These are phyloP conservation scores for Drosophila monieri DNA, from an alignment of 2,888 invertebrate genomes.

Conservation along the genomic window DNA sequence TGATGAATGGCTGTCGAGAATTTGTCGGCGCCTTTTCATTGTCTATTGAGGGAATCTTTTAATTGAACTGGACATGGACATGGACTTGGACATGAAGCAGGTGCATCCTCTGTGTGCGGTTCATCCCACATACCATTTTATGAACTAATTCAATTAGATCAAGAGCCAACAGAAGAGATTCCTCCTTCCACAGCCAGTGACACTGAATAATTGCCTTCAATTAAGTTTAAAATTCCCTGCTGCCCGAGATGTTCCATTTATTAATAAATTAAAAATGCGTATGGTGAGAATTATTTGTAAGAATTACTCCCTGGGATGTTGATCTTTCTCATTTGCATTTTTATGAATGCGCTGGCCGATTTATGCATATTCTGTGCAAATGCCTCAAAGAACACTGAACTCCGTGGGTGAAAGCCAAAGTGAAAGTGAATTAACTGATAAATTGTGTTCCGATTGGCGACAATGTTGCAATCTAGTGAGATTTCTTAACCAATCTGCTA, in stretches of 20 bases:
- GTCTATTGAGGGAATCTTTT: slow-evolving; percentile 45
- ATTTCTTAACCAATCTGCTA: not conserved
- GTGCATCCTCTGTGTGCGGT: slow-evolving; percentile 1
- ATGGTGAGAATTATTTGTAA: not conserved
- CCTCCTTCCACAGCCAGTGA: slow-evolving; percentile 1
- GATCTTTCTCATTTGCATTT: slow-evolving; percentile 26
- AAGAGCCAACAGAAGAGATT: slow-evolving; percentile 16
- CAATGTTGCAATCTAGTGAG: not conserved
- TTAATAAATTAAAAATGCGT: slow-evolving; percentile 62
- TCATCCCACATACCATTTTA: slow-evolving; percentile 14
- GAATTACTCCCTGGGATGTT: slow-evolving; percentile 13
- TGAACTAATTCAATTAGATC: slow-evolving; percentile 51
- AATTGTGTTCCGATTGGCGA: not conserved
- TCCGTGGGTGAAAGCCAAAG: not conserved
- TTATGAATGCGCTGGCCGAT: slow-evolving; percentile 18
- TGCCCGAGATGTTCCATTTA: slow-evolving; percentile 31
- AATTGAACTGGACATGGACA: slow-evolving; percentile 37
- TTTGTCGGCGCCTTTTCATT: slow-evolving; percentile 50
- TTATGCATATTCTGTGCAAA: slow-evolving; percentile 24
- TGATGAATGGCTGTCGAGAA: slow-evolving; percentile 56
- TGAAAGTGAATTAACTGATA: not conserved
- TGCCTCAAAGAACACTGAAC: slow-evolving; percentile 28
- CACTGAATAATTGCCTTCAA: slow-evolving; percentile 64
- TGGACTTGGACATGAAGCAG: slow-evolving; percentile 26
- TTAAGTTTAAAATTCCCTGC: slow-evolving; percentile 40